Evolutionary conservation across 1,140 invertebrate genomes (phyloP).

Genomic region (Galleria mellonella): DNA sequence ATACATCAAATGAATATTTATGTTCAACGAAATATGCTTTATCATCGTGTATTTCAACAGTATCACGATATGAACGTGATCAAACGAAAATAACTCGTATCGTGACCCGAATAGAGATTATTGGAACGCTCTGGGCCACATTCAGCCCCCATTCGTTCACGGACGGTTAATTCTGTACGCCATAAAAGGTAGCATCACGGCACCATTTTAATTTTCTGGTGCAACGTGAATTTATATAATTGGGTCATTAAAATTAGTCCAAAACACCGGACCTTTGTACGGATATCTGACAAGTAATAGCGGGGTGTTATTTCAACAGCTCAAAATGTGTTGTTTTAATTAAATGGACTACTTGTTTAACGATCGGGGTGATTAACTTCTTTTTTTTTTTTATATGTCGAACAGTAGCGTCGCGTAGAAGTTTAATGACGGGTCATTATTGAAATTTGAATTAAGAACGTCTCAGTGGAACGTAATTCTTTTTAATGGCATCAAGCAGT

Average conservation of each 20-base stretch:
- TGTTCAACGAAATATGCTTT: conserved; percentile 3
- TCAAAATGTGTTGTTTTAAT: too few species aligned
- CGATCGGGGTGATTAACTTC: too few species aligned
- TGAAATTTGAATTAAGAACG: neutral
- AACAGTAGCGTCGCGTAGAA: neutral
- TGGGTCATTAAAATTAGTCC: conserved; percentile 3
- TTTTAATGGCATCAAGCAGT: neutral
- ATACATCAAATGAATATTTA: conserved; percentile 5
- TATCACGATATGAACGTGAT: too few species aligned
- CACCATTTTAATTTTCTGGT: conserved; percentile 2
- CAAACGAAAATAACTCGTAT: too few species aligned
- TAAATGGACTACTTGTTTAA: too few species aligned
- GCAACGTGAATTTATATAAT: neutral
- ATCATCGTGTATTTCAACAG: neutral
- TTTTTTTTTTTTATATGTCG: too few species aligned
- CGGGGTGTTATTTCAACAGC: too few species aligned
- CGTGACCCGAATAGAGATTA: too few species aligned
- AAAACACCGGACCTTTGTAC: neutral
- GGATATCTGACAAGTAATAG: neutral
- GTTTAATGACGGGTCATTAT: conserved; percentile 1
- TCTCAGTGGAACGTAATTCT: neutral
- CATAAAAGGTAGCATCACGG: conserved; percentile 1
- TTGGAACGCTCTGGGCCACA: neutral
- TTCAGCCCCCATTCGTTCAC: neutral
- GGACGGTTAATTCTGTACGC: neutral